These are phyloP conservation scores for Phataginus tetradactyla DNA, from an alignment of 2,797 vertebrate genomes.

Conservation along the genomic window DNA sequence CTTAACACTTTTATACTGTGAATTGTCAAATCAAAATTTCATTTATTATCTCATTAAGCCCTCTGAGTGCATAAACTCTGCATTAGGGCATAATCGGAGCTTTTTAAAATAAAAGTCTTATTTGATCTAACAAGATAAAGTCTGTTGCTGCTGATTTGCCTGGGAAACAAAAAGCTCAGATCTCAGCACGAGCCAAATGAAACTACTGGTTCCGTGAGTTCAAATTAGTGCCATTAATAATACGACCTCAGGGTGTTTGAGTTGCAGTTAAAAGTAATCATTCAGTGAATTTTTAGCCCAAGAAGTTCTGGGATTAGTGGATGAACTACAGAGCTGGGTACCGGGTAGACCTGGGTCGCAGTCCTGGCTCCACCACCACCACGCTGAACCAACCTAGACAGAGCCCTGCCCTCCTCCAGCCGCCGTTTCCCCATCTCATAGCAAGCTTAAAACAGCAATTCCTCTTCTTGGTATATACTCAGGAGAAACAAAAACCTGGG, in stretches of 20 bases:
- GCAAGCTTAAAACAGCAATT: not conserved
- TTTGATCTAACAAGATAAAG: constrained; percentile 73
- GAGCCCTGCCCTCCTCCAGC: not conserved
- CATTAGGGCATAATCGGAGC: constrained; percentile 59
- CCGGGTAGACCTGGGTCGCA: not conserved
- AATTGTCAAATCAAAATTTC: constrained; percentile 72
- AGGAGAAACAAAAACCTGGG: not conserved
- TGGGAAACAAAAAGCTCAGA: constrained; percentile 63
- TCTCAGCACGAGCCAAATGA: constrained; percentile 67
- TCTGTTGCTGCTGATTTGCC: constrained; percentile 67
- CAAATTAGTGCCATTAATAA: constrained; percentile 64
- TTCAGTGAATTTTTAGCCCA: constrained; percentile 20
- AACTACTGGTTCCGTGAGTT: constrained; percentile 58
- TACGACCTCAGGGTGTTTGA: constrained; percentile 59
- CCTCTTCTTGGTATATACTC: not conserved
- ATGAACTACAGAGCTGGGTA: not conserved
- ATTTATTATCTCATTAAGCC: constrained; percentile 69
- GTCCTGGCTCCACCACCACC: not conserved
- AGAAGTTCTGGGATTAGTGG: not conserved
- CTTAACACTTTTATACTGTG: constrained; percentile 63
- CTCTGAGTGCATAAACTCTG: constrained; percentile 57
- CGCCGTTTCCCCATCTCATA: not conserved
- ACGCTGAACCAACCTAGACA: not conserved
- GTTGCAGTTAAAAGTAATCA: constrained; percentile 54
- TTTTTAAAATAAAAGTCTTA: constrained; percentile 73